phyloP scores from a whole-genome alignment of 2,113 vertebrate genomes.

The Entelurus aequoreus region DNA sequence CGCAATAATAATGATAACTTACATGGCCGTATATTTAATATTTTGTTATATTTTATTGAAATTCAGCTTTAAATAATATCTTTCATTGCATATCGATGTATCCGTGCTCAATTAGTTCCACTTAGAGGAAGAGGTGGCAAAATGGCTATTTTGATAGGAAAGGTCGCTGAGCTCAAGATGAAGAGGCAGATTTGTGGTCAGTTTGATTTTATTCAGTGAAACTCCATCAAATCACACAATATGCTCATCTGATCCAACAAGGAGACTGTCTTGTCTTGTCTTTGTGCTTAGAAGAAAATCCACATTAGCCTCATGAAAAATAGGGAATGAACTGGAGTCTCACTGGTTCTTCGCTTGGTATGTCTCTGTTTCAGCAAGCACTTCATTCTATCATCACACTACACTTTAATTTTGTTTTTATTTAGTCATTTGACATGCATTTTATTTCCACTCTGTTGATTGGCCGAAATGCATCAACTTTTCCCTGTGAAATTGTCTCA shows the following conservation, averaged over 20 bases:
- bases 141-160: too few relatives aligned
- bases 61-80: too few relatives aligned
- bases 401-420: neutral
- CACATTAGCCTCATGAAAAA: slow-evolving; percentile 1
- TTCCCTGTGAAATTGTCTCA: neutral
- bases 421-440: neutral
- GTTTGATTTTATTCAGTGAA: slow-evolving; percentile 68
- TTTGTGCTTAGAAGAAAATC: neutral
- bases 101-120: too few relatives aligned
- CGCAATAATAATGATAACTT: too few relatives aligned
- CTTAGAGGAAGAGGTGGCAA: too few relatives aligned
- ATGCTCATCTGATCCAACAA: too few relatives aligned
- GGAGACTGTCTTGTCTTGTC: neutral
- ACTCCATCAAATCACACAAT: slow-evolving; percentile 14
- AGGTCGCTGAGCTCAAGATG: neutral
- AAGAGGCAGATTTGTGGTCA: neutral
- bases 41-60: too few relatives aligned
- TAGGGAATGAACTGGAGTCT: neutral
- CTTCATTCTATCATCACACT: too few relatives aligned
- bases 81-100: too few relatives aligned
- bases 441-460: too few relatives aligned
- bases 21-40: too few relatives aligned
- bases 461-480: neutral
- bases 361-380: too few relatives aligned
- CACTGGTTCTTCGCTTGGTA: neutral